phyloP scores from a whole-genome alignment of 2,113 vertebrate species.

The Podiceps cristatus region DNA sequence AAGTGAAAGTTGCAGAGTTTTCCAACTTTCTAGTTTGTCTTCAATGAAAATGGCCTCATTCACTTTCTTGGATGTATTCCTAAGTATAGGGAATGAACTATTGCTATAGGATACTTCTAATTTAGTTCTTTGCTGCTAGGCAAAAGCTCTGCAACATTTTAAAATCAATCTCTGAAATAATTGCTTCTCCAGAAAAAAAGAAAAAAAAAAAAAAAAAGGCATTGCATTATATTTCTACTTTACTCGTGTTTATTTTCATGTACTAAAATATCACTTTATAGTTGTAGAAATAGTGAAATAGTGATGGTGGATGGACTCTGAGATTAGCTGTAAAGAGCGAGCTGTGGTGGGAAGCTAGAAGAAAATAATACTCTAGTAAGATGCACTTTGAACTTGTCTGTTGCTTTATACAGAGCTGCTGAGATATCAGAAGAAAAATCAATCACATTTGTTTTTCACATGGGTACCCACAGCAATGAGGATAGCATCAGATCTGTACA shows the following conservation, averaged over 20 bases:
- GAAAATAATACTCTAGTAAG: background rate
- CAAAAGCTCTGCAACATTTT: background rate
- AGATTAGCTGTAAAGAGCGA: background rate
- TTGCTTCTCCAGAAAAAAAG: background rate
- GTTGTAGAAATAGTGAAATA: background rate
- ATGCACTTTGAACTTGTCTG: background rate
- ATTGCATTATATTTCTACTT: background rate
- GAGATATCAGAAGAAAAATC: background rate
- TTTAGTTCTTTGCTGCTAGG: background rate
- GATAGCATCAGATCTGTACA: background rate
- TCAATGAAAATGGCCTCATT: background rate
- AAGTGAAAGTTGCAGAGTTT: background rate
- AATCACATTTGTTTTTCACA: background rate
- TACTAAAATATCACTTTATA: background rate
- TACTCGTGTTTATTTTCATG: background rate
- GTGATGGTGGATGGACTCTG: background rate
- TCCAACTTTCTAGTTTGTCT: background rate
- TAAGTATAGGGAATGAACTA: background rate
- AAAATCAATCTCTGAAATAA: background rate
- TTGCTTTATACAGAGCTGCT: background rate
- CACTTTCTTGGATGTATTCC: background rate
- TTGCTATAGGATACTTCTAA: background rate
- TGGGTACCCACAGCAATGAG: background rate
- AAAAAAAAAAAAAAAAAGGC: background rate
- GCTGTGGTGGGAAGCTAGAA: background rate